Base-by-base conservation (phyloP, 2,888 invertebrate genomes). In the Alloscopus bannaensis region DNA sequence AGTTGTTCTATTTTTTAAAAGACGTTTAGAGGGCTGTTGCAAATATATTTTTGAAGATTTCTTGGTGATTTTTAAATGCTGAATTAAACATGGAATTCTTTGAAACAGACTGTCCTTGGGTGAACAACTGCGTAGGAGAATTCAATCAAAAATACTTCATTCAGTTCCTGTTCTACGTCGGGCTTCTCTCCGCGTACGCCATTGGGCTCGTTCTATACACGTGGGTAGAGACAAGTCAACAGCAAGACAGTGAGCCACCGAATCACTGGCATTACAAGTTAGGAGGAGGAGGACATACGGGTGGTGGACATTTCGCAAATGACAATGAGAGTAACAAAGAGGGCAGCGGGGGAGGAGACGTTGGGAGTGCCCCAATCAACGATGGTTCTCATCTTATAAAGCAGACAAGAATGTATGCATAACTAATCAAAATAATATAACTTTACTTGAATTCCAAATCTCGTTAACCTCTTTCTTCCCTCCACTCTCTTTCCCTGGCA, bases 121-220 rank as follows among this genome's bases (percentile, higher is more conserved):
- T 96, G 60, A 97, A 97, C 88, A 97, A 97, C 88, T 96, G 96
- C 88, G 95, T 96, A 3, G 96, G 96, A 55, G 96, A 96, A 89
- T 92, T 92, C 87, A 96, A 97, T 90, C 96, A 96, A 89, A 96
- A 95, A 88, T 96, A 94, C 89, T 96, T 96, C 89, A 91, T 96
- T 84, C 94, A 96, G 87, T 96, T 96, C 90, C 90, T 95, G 82
- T 90, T 95, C 50, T 95, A 94, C 88, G 94, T 94, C 79, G 94
- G 93, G 71, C 88, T 91, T 57, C 88, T 93, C 80, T 90, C 92
- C 1, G 84, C 91, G 0, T 94, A 94, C 88, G 92, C 94, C 8
- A 90, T 94, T 50, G 89, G 89, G n/a, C 89, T 95, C 86, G 93
- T 94, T 50, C 90, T 93, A 40, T 89, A 91, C 60, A 93, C 94